Base-by-base conservation (phyloP, 2,113 vertebrate species). In the Seriola dumerili region DNA sequence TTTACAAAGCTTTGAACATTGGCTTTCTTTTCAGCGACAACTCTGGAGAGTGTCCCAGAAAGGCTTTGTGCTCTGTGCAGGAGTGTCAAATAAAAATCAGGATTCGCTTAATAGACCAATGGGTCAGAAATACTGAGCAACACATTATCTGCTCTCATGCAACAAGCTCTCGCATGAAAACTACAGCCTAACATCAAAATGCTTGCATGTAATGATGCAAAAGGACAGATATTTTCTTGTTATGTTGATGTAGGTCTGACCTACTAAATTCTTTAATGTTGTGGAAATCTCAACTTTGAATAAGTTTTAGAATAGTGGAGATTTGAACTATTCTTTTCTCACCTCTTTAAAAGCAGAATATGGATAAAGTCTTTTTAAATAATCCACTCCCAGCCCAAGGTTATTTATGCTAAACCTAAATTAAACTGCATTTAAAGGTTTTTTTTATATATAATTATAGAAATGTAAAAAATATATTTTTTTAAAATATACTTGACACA, bases 81-180 rank as follows among this genome's bases (percentile, higher is more conserved):
- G 54, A 52, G 85, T 85, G 80, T 92, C 87, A 85, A 73, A 74
- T 68, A 54, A 88, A 86, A 89, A 73, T 48, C 68, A 62, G 57
- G 92, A 91, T 93, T 87, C 55, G 55, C 48, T 88, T 93, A 89
- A 93, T 90, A 76, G 78, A 91, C 64, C 80, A 72, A 86, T 69
- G 75, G 78, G 79, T 86, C 65, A 59, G 50, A 83, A 81, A 76
- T 4, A 34, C 48, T 36, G 80, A n/a, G 66, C 81, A 85, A 90
- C 68, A 76, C 48, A 61, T 55, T 68, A 72, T 88, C 42, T 66
- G 69, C 73, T 80, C 58, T 83, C 70, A 50, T 82, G 88, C 87
- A 73, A 55, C 36, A 40, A 78, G 83, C 76, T 36, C 58, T 73
- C n/a, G 76, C 86, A 74, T 80, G 84, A 85, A 87, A 83, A 83